Conservation (phyloP, 2,797 vertebrate genomes). For the Centroberyx gerrardi region DNA sequence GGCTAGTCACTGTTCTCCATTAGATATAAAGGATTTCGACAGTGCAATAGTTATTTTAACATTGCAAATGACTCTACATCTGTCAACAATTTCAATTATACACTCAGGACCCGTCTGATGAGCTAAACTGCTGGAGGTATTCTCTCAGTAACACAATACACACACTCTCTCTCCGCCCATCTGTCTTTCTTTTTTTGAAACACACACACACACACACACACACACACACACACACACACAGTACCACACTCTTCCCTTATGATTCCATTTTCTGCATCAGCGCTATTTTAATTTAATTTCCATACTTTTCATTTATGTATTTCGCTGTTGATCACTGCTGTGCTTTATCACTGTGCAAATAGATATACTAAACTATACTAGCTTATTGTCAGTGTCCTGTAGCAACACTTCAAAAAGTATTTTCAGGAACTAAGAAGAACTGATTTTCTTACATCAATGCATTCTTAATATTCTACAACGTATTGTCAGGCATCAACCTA, state of each 20-base stretch:
- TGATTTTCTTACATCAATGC: background rate
- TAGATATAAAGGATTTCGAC: conserved; percentile 39
- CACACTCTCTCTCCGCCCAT: conserved; percentile 10
- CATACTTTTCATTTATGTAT: conserved; percentile 29
- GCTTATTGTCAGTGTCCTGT: background rate
- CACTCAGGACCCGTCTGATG: background rate
- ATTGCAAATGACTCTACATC: conserved; percentile 37
- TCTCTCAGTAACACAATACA: conserved; percentile 39
- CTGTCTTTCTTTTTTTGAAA: background rate
- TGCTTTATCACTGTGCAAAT: conserved; percentile 12
- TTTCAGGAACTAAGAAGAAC: too few species aligned
- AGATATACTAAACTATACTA: conserved; percentile 1
- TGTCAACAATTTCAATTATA: conserved; percentile 34
- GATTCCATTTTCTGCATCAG: conserved; percentile 47
- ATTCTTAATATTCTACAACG: too few species aligned
- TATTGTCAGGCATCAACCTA: too few species aligned
- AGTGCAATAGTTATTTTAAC: conserved; percentile 42
- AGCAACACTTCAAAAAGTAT: background rate
- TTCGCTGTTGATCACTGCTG: conserved; percentile 32
- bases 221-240: conserved; percentile 8
- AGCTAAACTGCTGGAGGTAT: conserved; percentile 22
- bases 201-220: conserved; percentile 20
- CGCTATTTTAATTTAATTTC: conserved; percentile 43
- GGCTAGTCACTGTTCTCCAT: conserved; percentile 62
- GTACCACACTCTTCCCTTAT: conserved; percentile 21